These are phyloP conservation scores for Mormyrus proboscirostris DNA, from an alignment of 2,797 vertebrate genomes.

Conservation along the genomic window DNA sequence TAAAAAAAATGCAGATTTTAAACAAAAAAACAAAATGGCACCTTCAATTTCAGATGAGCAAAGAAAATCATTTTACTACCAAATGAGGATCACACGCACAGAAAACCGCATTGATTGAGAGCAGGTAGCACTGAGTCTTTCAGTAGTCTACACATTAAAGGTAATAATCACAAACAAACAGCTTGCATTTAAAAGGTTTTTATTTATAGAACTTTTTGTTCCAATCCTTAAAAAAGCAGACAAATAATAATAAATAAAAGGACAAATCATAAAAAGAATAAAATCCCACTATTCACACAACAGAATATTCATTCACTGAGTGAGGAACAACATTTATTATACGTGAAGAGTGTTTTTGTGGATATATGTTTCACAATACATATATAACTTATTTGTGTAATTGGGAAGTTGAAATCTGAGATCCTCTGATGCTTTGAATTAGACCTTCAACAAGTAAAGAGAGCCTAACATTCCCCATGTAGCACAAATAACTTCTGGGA, in stretches of 20 bases:
- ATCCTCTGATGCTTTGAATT: neutral
- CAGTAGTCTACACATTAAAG: neutral
- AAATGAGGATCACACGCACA: neutral
- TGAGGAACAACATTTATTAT: neutral
- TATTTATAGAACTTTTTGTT: constrained; percentile 20
- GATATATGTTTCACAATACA: neutral
- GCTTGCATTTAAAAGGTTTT: constrained; percentile 10
- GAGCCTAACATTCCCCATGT: neutral
- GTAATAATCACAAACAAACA: neutral
- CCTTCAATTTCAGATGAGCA: neutral
- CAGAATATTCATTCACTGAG: neutral
- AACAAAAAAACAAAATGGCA: neutral
- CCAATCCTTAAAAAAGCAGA: constrained; percentile 12
- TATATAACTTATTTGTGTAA: neutral
- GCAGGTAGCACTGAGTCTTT: neutral
- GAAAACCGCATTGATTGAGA: neutral
- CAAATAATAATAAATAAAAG: constrained; percentile 10
- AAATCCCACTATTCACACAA: neutral
- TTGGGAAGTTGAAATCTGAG: neutral
- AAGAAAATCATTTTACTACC: neutral
- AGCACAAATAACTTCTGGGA: constrained; percentile 2
- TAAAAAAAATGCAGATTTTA: neutral
- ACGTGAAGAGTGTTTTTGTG: neutral
- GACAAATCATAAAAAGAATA: constrained; percentile 4
- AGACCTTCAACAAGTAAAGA: neutral